Evolutionary conservation across 2,113 vertebrate species (phyloP), one percentile per base, ranked within the genome.

Genomic region (Mirza zaza): DNA sequence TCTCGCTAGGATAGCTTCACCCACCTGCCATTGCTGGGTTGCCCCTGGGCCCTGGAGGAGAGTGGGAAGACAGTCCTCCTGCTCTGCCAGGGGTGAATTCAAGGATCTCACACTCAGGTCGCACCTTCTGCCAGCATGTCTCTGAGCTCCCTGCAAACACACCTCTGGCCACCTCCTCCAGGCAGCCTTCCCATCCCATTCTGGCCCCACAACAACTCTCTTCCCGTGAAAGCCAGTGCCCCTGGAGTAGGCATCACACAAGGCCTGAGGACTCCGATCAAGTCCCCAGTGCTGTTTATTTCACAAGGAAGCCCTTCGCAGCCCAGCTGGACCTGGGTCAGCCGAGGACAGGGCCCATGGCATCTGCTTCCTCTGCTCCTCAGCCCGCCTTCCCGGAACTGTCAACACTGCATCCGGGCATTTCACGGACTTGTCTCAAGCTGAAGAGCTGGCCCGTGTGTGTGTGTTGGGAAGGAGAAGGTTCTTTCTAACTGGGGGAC

Each of bases 321-420:
- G 75, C 25, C 34, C 50, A 23, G 1, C 5, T 0, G 5, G 67
- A 14, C 48, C 32, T 32, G 21, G 57, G 12, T 8, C 67, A 68
- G 82, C 68, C 11, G 1, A 73, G 29, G n/a, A 13, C 12, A 25
- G 84, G 18, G 18, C 10, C 17, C 52, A 9, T 32, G 8, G 2
- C 12, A 7, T 65, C 27, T 21, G 48, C 52, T 42, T 18, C 67
- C 42, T 80, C 29, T 52, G 39, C 15, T 32, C 32, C 8, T 45
- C 23, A 29, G 21, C 36, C 68, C 17, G 23, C 55, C 27, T n/a
- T 59, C 21, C 86, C 57, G 18, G 76, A 59, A 15, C 18, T 17
- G 36, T 61, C 29, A 13, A 45, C 21, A 1, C 27, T 42, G 14
- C 34, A 42, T 4, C 2, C 0, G 13, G 27, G 14, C 13, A 4